Evolutionary conservation across 2,888 invertebrate genomes (phyloP).

Genomic region (Melanotus villosus): DNA sequence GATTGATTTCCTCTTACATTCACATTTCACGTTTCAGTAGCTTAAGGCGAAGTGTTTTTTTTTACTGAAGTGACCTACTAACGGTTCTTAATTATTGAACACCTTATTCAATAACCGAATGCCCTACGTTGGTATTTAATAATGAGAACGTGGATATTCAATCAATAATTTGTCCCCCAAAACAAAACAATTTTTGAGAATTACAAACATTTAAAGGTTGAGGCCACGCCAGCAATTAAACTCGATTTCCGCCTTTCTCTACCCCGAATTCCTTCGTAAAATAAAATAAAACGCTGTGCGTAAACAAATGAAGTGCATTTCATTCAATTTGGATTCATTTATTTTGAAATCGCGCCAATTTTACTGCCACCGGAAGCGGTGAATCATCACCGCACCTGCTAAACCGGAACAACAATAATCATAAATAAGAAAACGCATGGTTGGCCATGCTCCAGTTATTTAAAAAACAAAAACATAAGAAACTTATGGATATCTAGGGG

Average conservation of each 20-base stretch:
- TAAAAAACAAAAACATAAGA: not conserved
- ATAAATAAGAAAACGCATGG: not conserved
- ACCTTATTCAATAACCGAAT: not conserved
- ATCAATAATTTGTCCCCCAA: too few relatives aligned
- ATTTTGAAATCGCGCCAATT: too few relatives aligned
- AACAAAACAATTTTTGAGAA: too few relatives aligned
- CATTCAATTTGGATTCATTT: too few relatives aligned
- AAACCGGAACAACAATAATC: too few relatives aligned
- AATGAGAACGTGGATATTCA: too few relatives aligned
- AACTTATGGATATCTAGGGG: not conserved
- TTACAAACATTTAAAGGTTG: not conserved
- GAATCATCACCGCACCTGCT: not conserved
- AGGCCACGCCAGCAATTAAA: not conserved
- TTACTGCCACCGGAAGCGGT: not conserved
- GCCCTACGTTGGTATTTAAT: too few relatives aligned
- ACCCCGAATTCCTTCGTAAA: too few relatives aligned
- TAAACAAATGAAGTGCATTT: too few relatives aligned
- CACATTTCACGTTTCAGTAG: not conserved
- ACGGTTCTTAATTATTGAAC: not conserved
- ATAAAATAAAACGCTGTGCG: too few relatives aligned
- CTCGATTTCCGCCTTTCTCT: constrained; percentile 28
- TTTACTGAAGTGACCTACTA: not conserved
- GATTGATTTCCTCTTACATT: too few relatives aligned
- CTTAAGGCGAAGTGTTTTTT: not conserved
- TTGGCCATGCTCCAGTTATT: not conserved